Conservation (phyloP, 2,797 vertebrate genomes). For the Halcyon chelicuti region DNA sequence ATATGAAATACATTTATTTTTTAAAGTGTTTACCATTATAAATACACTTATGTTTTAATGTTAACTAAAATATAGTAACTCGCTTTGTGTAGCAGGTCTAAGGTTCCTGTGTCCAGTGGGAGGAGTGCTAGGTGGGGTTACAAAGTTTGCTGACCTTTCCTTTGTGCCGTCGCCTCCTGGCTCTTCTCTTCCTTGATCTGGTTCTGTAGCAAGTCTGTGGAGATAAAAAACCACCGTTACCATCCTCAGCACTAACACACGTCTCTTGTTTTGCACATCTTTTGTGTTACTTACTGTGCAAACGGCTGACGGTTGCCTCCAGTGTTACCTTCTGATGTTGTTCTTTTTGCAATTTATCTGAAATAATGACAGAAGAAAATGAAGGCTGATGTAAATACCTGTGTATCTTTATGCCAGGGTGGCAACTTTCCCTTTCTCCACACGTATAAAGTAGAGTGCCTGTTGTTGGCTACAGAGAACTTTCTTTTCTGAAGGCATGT, state of each 20-base stretch:
- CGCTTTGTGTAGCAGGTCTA: neutral
- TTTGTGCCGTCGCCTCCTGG: slow-evolving; percentile 23
- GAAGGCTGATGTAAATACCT: neutral
- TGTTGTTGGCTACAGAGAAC: fast-evolving
- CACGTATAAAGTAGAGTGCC: neutral
- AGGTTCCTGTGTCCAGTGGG: neutral
- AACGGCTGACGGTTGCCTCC: slow-evolving; percentile 49
- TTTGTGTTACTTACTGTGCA: slow-evolving; percentile 74
- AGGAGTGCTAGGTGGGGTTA: slow-evolving; percentile 36
- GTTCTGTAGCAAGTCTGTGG: slow-evolving; percentile 67
- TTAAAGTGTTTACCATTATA: slow-evolving; percentile 38
- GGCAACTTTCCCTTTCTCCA: neutral
- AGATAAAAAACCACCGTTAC: neutral
- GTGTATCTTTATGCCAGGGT: neutral
- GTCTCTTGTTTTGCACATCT: neutral
- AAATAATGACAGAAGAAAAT: neutral
- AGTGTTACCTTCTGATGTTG: slow-evolving; percentile 69
- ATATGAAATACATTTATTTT: slow-evolving; percentile 71
- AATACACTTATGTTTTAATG: neutral
- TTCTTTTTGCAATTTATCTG: slow-evolving; percentile 74
- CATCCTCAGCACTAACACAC: fast-evolving
- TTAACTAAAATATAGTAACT: neutral
- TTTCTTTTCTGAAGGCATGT: neutral
- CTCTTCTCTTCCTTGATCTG: slow-evolving; percentile 8
- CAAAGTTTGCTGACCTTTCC: slow-evolving; percentile 77